A percentile compares a stretch with the other conserved stretches of the same genome.
Evolutionary conservation across 92 coral and sea anemone genomes (phyloP).

Genomic region (Scolanthus callimorphus): DNA sequence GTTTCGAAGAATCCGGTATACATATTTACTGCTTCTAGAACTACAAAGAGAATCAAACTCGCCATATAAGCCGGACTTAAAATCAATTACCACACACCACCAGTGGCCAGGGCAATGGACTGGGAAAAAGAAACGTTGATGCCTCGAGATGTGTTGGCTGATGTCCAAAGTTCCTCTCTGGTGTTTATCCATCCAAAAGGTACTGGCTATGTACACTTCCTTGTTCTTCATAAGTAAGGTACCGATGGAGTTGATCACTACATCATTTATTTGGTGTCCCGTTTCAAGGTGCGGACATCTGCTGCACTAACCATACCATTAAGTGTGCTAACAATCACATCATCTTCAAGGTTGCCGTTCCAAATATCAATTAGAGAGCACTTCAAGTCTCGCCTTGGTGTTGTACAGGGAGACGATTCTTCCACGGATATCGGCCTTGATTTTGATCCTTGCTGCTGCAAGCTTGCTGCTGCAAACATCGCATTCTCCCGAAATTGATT

Average conservation of each 20-base stretch:
- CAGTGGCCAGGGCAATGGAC: slow-evolving; percentile 23
- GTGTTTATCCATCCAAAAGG: not conserved
- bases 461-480: slow-evolving; percentile 11
- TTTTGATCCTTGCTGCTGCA: slow-evolving; percentile 6
- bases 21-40: not conserved
- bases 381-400: slow-evolving; percentile 2
- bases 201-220: too few relatives aligned
- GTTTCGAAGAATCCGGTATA: not conserved
- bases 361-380: slow-evolving; percentile 19
- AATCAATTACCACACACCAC: slow-evolving; percentile 25
- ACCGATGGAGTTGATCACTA: slow-evolving; percentile 7
- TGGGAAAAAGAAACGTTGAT: slow-evolving; percentile 10
- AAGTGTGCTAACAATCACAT: slow-evolving; percentile 10
- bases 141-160: not conserved
- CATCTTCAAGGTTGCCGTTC: slow-evolving; percentile 5
- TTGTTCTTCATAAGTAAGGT: slow-evolving; percentile 13
- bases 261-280: slow-evolving; percentile 7
- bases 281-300: slow-evolving; percentile 13
- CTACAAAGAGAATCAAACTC: slow-evolving; percentile 22
- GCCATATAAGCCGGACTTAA: slow-evolving; percentile 5
- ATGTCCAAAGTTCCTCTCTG: not conserved
- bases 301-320: slow-evolving; percentile 15
- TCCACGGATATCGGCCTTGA: slow-evolving; percentile 7
- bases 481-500: slow-evolving; percentile 6
- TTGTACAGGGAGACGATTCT: slow-evolving; percentile 1